Evolutionary conservation across 2,113 vertebrate species (phyloP), one percentile per base, ranked within the genome.

Genomic region (Sapayoa aenigma): DNA sequence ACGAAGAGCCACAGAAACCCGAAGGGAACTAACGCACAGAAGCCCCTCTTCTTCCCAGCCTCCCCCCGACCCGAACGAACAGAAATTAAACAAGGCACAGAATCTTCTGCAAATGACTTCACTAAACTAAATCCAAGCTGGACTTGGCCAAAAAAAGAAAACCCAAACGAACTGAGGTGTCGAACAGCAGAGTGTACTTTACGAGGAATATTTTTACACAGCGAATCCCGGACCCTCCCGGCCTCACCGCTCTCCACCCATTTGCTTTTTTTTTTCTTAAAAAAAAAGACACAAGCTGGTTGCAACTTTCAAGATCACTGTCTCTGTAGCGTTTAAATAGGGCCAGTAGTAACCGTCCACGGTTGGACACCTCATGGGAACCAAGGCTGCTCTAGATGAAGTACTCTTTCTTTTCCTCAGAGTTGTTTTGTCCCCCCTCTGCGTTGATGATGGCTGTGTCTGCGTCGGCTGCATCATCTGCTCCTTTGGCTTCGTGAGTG

Each of bases 401-500:
- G 98, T 99, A 99, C 97, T 99, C 99, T 97, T 99, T 99, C 98
- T 99, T 99, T 97, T 99, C 99, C 49, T 99, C 99, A 0, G 99
- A 99, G 98, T 99, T 99, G 99, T 98, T 99, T 97, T 99, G 99
- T 96, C 99, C 99, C 28, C 99, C 99, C 96, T 99, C 99, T 35
- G 99, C 99, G 11, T 99, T 99, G 98, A 99, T 99, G 98, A 99
- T 99, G 94, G 99, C 99, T 76, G 99, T 99, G 98, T 99, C 99
- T 55, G 99, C 99, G 27, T 99, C 99, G 33, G 99, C 99, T 4
- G 99, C 99, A 33, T 99, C 99, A 66, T 99, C 99, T 25, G 99
- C 99, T 96, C 99, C 99, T 98, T 99, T 99, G 98, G 99, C 99
- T 98, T 99, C 99, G 30, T 99, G 99, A 47, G 99, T 99, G 98